Base-by-base conservation (phyloP, 2,113 vertebrate genomes). In the Toxostoma redivivum region DNA sequence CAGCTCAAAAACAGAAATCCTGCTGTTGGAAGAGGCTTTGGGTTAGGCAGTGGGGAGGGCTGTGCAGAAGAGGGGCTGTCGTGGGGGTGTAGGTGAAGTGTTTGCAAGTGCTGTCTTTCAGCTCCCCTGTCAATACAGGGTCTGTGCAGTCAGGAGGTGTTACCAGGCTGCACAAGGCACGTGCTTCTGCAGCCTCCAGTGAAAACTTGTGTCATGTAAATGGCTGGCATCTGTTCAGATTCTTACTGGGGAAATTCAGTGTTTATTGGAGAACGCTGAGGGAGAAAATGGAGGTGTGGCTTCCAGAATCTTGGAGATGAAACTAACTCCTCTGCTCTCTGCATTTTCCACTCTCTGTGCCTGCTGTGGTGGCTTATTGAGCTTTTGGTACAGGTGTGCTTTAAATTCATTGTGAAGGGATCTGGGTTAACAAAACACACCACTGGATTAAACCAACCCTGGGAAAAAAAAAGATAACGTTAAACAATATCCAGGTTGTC, bases 171-270 rank as follows among this genome's bases (percentile, higher is more conserved):
- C 45, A 38, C 27, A 18, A 60, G 73, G 13, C 44, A 44, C 72
- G 83, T 42, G 7, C 50, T 89, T 87, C 89, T 90, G 81, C 87
- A 89, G 93, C 76, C 88, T 77, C 88, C 30, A 73, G 84, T 94
- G 85, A 76, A 83, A 93, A 94, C 84, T 90, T 90, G 84, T 81
- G 90, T 67, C 70, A 92, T 77, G 62, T 93, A 95, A 96, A 93
- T 89, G 94, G 31, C 56, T 72, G 61, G 94, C 80, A 85, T 82
- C 30, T 95, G 79, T 91, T 92, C 94, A 94, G 95, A 45, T 62
- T 60, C 45, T 54, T 35, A 15, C 64, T 42, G 70, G 70, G 45
- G 57, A 88, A 94, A 35, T 83, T 22, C 33, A 23, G 28, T 40
- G 25, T 66, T 12, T 48, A 53, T 74, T 60, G 69, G 69, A 44